phyloP scores from a whole-genome alignment of 2,797 vertebrate species.

The Hippocampus kuda region DNA sequence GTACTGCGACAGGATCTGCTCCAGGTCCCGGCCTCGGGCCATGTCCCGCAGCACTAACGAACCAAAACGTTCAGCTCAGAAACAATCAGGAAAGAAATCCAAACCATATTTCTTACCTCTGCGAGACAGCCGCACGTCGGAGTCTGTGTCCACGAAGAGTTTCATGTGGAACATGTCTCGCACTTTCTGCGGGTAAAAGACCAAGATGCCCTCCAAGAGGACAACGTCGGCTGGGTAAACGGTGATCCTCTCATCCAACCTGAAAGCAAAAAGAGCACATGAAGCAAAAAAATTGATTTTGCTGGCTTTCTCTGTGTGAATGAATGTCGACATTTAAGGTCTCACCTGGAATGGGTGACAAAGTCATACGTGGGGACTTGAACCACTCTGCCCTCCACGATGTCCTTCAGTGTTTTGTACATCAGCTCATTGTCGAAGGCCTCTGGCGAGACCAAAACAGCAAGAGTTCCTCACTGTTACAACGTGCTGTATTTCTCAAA shows the following conservation, averaged over 20 bases:
- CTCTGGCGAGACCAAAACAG: slow-evolving; percentile 59
- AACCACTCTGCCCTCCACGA: slow-evolving; percentile 82
- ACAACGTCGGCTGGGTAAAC: slow-evolving; percentile 91
- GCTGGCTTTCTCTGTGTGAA: no score
- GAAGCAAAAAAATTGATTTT: neutral
- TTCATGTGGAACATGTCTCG: slow-evolving; percentile 97
- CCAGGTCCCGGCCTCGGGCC: slow-evolving; percentile 86
- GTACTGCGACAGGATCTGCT: slow-evolving; percentile 94
- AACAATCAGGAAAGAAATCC: neutral
- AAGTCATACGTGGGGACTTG: slow-evolving; percentile 93
- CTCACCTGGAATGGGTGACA: slow-evolving; percentile 89
- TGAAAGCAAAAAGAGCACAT: slow-evolving; percentile 30
- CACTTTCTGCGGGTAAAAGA: slow-evolving; percentile 90
- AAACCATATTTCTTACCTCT: slow-evolving; percentile 64
- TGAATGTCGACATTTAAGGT: neutral
- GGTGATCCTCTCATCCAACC: slow-evolving; percentile 77
- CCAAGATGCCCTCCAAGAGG: slow-evolving; percentile 92
- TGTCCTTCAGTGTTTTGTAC: slow-evolving; percentile 82
- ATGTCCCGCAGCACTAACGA: slow-evolving; percentile 75
- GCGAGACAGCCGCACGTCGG: slow-evolving; percentile 86
- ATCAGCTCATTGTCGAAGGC: slow-evolving; percentile 94
- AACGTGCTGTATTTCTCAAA: neutral
- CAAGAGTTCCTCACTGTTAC: no score
- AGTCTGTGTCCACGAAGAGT: slow-evolving; percentile 95
- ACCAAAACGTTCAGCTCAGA: neutral